Evolutionary conservation across 1,140 invertebrate genomes (phyloP), one percentile per base, ranked within the genome.

Genomic region (Caenorhabditis latens): DNA sequence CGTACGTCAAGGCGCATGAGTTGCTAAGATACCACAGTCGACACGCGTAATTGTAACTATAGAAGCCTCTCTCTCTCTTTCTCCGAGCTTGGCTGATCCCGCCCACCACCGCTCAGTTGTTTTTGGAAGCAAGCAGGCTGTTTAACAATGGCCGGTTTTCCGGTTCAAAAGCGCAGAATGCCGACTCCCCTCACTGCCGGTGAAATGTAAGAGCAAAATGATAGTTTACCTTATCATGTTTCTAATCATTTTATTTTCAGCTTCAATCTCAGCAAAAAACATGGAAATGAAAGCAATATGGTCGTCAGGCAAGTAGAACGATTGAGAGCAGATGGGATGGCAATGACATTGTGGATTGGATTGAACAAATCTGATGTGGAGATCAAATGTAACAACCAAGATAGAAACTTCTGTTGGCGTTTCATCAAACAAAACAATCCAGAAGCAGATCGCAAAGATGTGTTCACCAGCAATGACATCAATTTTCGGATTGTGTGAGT

Each of bases 11-110:
- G 9, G 1, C 21, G 4, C 42, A 53, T 53, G 1, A n/a, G 65
- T 71, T 71, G 65, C 65, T 46, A 43, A 71, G 65, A n/a, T 2
- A 71, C 42, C 2, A 19, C 19, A 24, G 14, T 11, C 11, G 8
- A 46, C 4, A 16, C 21, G n/a, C 65, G 65, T 71, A 43, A 71
- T 71, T 43, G 65, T 71, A 71, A 71, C 65, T 43, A 71, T 71
- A 71, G 65, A 8, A 9, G 42, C 16, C 16, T 8, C 16, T 11
- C 19, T 63, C n/a, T 11, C 61, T 8, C 61, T 13, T 63, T 53
- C 50, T 53, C 50, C 32, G 32, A 32, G 32, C n/a, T 32, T 32
- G 32, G 50, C 16, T 11, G 4, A 8, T 53, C 50, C 61, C 9
- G n/a, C 19, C 9, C 61, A 32, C 24, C 40, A 7, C 11, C 61